Evolutionary conservation across 2,797 vertebrate genomes (phyloP), one percentile per base, ranked within the genome.

Genomic region (Chelidonichthys spinosus): DNA sequence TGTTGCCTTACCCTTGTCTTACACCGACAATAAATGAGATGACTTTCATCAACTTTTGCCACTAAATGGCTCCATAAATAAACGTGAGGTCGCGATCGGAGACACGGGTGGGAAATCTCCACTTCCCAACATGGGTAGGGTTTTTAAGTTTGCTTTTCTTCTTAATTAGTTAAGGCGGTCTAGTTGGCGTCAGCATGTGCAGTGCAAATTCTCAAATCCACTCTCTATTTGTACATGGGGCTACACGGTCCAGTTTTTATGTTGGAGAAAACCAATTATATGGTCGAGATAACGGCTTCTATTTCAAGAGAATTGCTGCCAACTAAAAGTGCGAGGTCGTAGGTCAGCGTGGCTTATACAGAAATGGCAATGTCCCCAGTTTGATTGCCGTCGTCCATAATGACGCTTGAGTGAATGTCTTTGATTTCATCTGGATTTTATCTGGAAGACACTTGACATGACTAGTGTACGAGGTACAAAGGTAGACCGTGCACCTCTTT

Each of bases 101-200:
- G 50, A 82, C 37, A 44, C 14, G 1, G 25, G 33, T 3, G 6
- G 14, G 32, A 69, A 78, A 65, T 50, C 4, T 53, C 46, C 40
- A 60, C 32, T 44, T 62, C 32, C 15, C 44, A 43, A 53, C 52
- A 72, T 17, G 37, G 53, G 37, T 52, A 17, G 43, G 53, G 49
- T 37, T 69, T 81, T 72, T 6, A 62, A 49, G 66, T 85, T 83
- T 76, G 54, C 15, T 61, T 71, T 62, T 61, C 25, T 61, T 65
- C 81, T 76, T 72, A 83, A 81, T 85, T 74, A 64, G 76, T 79
- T 79, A n/a, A 73, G 60, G 63, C 53, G 72, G 64, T 69, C 64
- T 76, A 42, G 55, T 36, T 59, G 61, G 39, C 52, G 11, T 25
- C 17, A 73, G 36, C 61, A 50, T 60, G 43, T 65, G 73, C 72